phyloP scores from a whole-genome alignment of 1,140 invertebrate genomes.

The Drosophila hydei region DNA sequence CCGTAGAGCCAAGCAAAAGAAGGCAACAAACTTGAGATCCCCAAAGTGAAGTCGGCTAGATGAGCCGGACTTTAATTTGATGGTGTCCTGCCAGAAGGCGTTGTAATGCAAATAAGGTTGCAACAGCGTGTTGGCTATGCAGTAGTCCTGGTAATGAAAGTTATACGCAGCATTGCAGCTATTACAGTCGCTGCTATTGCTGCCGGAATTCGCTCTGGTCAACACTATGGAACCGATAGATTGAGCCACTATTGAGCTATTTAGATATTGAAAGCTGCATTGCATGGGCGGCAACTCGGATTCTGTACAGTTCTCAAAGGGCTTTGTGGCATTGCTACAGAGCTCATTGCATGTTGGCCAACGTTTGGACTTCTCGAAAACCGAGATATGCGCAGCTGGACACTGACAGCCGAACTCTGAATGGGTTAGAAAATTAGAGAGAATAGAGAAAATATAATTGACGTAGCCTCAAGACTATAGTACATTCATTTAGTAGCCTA shows the following conservation, averaged over 20 bases:
- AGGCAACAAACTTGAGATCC: slow-evolving; percentile 80
- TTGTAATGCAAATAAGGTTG: slow-evolving; percentile 78
- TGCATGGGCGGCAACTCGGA: background rate
- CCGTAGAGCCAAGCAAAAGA: slow-evolving; percentile 73
- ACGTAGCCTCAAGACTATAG: no score
- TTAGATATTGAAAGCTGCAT: slow-evolving; percentile 53
- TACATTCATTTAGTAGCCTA: no score
- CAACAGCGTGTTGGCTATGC: slow-evolving; percentile 68
- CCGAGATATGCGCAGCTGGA: slow-evolving; percentile 44
- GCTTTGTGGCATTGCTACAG: slow-evolving; percentile 34
- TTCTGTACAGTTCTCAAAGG: slow-evolving; percentile 40
- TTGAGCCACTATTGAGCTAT: slow-evolving; percentile 37
- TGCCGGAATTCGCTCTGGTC: slow-evolving; percentile 36
- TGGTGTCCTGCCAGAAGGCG: slow-evolving; percentile 64
- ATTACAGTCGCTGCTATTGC: slow-evolving; percentile 51
- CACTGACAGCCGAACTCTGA: slow-evolving; percentile 67
- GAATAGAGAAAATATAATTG: background rate
- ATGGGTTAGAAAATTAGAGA: background rate
- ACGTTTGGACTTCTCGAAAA: slow-evolving; percentile 61
- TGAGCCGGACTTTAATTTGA: slow-evolving; percentile 6
- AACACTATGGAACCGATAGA: slow-evolving; percentile 42
- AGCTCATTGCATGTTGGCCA: slow-evolving; percentile 66
- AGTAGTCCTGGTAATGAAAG: slow-evolving; percentile 72
- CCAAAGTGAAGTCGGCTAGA: slow-evolving; percentile 51
- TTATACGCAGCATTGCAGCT: slow-evolving; percentile 66